Evolutionary conservation across 2,888 invertebrate genomes (phyloP).

Genomic region (Serrognathus titanus): DNA sequence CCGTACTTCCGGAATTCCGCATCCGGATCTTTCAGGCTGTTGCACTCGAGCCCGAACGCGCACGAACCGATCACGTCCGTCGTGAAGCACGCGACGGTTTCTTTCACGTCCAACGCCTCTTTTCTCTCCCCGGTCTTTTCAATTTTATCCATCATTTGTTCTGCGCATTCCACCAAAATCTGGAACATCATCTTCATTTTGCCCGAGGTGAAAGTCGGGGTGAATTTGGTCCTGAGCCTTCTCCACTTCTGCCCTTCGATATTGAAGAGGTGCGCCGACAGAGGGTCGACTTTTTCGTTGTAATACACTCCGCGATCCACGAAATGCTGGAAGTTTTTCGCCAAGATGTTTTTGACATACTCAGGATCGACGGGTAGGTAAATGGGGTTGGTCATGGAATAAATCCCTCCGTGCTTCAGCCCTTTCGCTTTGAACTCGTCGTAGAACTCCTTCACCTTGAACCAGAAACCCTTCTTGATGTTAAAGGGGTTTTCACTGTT

Average conservation of each 20-base stretch:
- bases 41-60: constrained; percentile 7
- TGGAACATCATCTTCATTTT: constrained; percentile 12
- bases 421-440: too few species aligned
- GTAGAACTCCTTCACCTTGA: too few species aligned
- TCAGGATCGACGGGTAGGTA: too few species aligned
- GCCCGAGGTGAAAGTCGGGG: constrained; percentile 23
- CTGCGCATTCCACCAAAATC: background rate
- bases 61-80: constrained; percentile 9
- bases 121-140: background rate
- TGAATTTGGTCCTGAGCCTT: constrained; percentile 16
- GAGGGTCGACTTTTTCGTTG: constrained; percentile 44
- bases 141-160: background rate
- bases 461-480: too few species aligned
- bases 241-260: constrained; percentile 58
- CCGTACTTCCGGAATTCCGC: background rate
- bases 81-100: constrained; percentile 1
- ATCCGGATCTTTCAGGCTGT: constrained; percentile 21
- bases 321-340: too few species aligned
- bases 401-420: too few species aligned
- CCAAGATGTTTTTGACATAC: too few species aligned
- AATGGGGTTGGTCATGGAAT: too few species aligned
- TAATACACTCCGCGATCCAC: too few species aligned
- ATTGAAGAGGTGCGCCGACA: constrained; percentile 56
- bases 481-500: too few species aligned
- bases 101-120: background rate